Base-by-base conservation (phyloP, 2,113 vertebrate species). In the Myrmecophaga tridactyla region DNA sequence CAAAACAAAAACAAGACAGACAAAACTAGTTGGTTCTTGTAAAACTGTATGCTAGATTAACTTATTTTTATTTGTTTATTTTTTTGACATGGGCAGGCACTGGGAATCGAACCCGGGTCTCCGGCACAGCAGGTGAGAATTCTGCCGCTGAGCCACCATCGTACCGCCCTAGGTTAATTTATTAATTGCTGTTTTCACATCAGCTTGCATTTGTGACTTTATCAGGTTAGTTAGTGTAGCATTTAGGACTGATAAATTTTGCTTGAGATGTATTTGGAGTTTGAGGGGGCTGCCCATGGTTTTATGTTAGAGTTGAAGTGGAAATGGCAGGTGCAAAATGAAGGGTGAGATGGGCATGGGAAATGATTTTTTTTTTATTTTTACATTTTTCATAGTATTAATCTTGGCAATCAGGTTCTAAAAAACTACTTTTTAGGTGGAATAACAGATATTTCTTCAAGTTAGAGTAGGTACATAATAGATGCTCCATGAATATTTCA, bases 241-340 rank as follows among this genome's bases (percentile, higher is more conserved):
- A 48, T 82, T 90, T 88, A 76, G 39, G 39, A 92, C 62, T 80
- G 75, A 39, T 84, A 84, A 85, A 82, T 90, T 93, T 88, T 62
- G 31, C 94, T 90, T n/a, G 62, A 60, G 53, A 77, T 65, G 11
- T 60, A 17, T 39, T 29, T 88, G 17, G 27, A 58, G 62, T 95
- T 82, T 69, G 62, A 80, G 34, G 77, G 62, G 43, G 5, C 81
- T 96, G 58, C 17, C 58, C 23, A 23, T 51, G 7, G 43, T 65
- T 84, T 11, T 53, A 29, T 46, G 4, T 62, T 2, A 77, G 46
- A 91, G 23, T 72, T 85, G 31, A 94, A 87, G n/a, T 95, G 53
- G 81, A 84, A 94, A 63, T 87, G 21, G 21, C 27, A 65, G 29
- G 14, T 51, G 12, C 39, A 53, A 87, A 93, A 85, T 62, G 17